These are phyloP conservation scores for Salvelinus alpinus DNA, from an alignment of 2,113 vertebrate genomes.

Conservation along the genomic window DNA sequence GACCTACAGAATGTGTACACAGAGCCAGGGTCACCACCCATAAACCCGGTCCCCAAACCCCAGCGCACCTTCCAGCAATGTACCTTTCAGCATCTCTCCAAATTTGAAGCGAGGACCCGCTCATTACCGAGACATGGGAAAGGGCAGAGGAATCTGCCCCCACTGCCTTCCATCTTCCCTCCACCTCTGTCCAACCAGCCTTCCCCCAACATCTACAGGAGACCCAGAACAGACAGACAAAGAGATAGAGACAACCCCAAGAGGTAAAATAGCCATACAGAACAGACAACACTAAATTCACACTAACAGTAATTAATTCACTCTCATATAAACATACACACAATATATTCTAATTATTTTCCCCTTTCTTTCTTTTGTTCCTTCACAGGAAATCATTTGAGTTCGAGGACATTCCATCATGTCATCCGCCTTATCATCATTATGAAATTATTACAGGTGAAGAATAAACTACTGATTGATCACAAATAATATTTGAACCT, in stretches of 20 bases:
- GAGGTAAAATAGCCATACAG: constrained; percentile 69
- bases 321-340: no score
- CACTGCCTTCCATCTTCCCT: constrained; percentile 78
- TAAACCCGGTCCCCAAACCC: constrained; percentile 89
- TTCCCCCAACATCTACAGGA: constrained; percentile 75
- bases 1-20: constrained; percentile 73
- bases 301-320: background rate
- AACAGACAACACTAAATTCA: background rate
- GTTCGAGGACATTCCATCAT: constrained; percentile 82
- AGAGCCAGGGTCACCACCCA: constrained; percentile 72
- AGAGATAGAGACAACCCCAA: constrained; percentile 74
- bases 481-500: background rate
- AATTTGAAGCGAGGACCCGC: constrained; percentile 28
- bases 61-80: constrained; percentile 78
- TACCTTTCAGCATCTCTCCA: constrained; percentile 70
- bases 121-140: constrained; percentile 40
- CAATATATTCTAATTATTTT: no score
- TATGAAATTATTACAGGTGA: constrained; percentile 89
- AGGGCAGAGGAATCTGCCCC: constrained; percentile 80
- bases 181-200: constrained; percentile 78
- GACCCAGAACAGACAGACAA: constrained; percentile 72
- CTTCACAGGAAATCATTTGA: constrained; percentile 81
- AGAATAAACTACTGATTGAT: background rate
- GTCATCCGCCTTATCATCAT: constrained; percentile 72
- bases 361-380: no score